Evolutionary conservation across 2,888 invertebrate genomes (phyloP), one percentile per base, ranked within the genome.

Genomic region (Drosophila diplacantha): DNA sequence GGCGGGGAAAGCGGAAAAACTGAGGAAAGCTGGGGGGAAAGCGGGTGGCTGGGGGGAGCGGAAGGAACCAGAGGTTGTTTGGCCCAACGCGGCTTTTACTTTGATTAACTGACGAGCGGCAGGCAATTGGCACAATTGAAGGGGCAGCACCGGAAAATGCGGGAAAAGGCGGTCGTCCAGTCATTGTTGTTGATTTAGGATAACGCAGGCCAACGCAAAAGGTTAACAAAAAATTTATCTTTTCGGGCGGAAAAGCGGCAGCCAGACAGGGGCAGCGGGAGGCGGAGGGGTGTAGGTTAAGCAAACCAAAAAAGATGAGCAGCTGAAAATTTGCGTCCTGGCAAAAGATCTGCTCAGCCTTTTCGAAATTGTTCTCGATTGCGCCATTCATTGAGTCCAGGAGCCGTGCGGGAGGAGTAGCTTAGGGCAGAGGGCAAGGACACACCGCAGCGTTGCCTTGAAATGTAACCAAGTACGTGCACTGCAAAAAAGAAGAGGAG

Each of bases 51-150:
- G 22, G 22, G 58, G 14, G 55, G 24, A 26, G 6, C 12, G 34
- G 29, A 4, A 29, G 29, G 29, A 1, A 11, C 8, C 6, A 14
- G 14, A 34, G 58, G 11, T 29, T 29, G 11, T 29, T 29, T 11
- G 11, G 20, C 54, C 52, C 51, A 51, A 16, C 38, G 80, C 47
- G 58, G 78, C 82, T 79, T 80, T 82, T 82, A 82, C 74, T 79
- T 82, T 82, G 82, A 82, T 79, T 80, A 79, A 82, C 78, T 80
- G 81, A 77, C 77, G 77, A 79, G 72, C 82, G 80, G 73, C 77
- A 66, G 81, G 78, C 82, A 78, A 82, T 78, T 80, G 78, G 80
- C 80, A 74, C 80, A 82, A 78, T 78, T 82, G 78, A 74, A 73
- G 71, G 61, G 46, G 44, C 68, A 59, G 61, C 57, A 55, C 46